Evolutionary conservation across 2,113 vertebrate genomes (phyloP).

Genomic region (Smithornis capensis): DNA sequence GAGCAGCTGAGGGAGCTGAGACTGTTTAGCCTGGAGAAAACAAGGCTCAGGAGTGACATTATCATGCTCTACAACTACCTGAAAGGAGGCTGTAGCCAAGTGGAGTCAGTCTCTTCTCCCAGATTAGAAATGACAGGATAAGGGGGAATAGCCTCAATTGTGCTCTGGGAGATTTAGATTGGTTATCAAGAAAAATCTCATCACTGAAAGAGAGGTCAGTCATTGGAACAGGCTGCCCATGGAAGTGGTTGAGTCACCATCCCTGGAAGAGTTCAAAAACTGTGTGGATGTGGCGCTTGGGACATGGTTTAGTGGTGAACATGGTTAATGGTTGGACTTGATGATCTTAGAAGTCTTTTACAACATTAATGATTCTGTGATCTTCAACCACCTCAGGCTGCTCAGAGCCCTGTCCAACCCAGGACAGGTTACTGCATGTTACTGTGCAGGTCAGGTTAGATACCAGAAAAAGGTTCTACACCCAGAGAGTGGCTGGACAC

Average conservation of each 20-base stretch:
- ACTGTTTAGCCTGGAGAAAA: background rate
- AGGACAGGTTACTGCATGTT: background rate
- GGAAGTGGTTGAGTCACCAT: background rate
- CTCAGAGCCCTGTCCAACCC: background rate
- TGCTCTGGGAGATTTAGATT: background rate
- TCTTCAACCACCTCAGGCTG: background rate
- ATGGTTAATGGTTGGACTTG: background rate
- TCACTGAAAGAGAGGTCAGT: background rate
- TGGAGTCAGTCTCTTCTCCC: background rate
- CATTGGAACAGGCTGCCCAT: background rate
- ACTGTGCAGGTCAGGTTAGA: background rate
- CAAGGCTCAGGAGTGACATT: background rate
- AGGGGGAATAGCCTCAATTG: background rate
- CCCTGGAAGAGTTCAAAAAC: background rate
- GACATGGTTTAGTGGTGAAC: background rate
- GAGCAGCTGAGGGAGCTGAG: background rate
- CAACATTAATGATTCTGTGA: background rate
- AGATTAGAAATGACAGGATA: background rate
- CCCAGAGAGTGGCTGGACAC: too few relatives aligned
- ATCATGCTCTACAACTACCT: background rate
- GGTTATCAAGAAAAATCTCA: background rate
- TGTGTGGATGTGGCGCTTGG: background rate
- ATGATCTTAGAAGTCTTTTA: background rate
- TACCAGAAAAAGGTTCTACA: too few relatives aligned
- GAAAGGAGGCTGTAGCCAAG: background rate